Percentiles rank a stretch among this genome's conserved stretches.
phyloP scores from a whole-genome alignment of 2,888 invertebrate species.

The Lithosia quadra region DNA sequence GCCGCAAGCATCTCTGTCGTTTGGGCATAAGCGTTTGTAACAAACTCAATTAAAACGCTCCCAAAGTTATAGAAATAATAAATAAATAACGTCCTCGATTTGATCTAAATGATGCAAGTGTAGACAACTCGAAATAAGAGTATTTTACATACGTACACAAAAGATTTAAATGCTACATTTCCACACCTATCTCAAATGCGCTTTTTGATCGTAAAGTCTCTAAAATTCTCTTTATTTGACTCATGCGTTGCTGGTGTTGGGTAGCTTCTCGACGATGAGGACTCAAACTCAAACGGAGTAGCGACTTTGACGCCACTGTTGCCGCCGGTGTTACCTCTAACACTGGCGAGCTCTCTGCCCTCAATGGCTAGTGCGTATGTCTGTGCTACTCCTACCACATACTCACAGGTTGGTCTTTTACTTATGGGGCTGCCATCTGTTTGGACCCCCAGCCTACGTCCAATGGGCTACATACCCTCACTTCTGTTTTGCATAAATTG shows the following conservation, averaged over 20 bases:
- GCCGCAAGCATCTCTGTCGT: no score
- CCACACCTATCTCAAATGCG: not conserved
- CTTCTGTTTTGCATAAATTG: not conserved
- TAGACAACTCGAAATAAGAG: no score
- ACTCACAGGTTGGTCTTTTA: slow-evolving; percentile 65
- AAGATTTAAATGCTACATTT: not conserved
- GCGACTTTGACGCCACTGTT: slow-evolving; percentile 68
- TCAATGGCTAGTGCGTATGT: slow-evolving; percentile 60
- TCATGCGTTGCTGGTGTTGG: slow-evolving; percentile 53
- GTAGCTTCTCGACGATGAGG: slow-evolving; percentile 64
- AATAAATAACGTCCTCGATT: no score
- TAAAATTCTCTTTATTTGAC: slow-evolving; percentile 19
- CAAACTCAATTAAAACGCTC: no score
- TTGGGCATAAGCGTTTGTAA: no score
- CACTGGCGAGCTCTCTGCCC: slow-evolving; percentile 55
- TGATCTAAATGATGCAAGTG: no score
- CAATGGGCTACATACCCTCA: not conserved
- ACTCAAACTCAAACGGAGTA: slow-evolving; percentile 52
- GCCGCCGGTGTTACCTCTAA: slow-evolving; percentile 66
- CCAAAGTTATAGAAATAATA: no score
- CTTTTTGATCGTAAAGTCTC: not conserved
- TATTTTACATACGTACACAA: not conserved
- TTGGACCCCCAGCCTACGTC: slow-evolving; percentile 8
- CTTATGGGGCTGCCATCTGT: slow-evolving; percentile 47
- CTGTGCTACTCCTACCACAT: slow-evolving; percentile 56